Base-by-base conservation (phyloP, 1,140 invertebrate genomes). In the Sycobia sp. region DNA sequence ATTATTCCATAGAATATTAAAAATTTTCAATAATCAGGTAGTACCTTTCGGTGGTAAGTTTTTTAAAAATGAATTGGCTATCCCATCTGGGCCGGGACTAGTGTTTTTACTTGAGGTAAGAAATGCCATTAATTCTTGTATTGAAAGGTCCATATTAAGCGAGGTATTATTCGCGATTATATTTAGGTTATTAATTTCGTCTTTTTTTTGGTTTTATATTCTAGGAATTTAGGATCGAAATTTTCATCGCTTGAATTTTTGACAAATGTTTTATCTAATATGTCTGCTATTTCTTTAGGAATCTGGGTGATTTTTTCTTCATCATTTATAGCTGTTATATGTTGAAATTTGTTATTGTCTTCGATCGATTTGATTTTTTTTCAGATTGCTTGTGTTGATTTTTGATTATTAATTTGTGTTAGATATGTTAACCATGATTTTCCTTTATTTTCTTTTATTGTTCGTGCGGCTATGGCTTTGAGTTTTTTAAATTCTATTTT, bases 1-100 rank as follows among this genome's bases (percentile, higher is more conserved):
- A 0, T 67, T 49, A 46, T 49, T 18, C 11, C 75, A 43, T 8
- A 69, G 62, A n/a, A 64, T 39, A 50, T 75, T 76, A 39, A 71
- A 67, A 5, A 76, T 59, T 20, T 59, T 36, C 3, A 47, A 3
- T 71, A 36, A 16, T 36, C 16, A 8, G 67, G 57, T 10, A 72
- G 27, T 23, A 72, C 66, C 67, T 70, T 69, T 0, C 62, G 18
- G 13, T 72, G 32, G 14, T 58, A 58, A 53, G 66, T 62, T 2
- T 23, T n/a, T n/a, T n/a, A n/a, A n/a, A n/a, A n/a, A n/a, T n/a
- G n/a, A n/a, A n/a, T n/a, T n/a, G n/a, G n/a, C 43, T 20, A 68
- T 58, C 5, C n/a, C 14, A 36, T 68, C 64, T 8, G 55, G 55
- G 1, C 55, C 55, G 22, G 55, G 25, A 16, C 38, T 43, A 2